Evolutionary conservation across 2,113 vertebrate genomes (phyloP), one percentile per base, ranked within the genome.

Genomic region (Engraulis encrasicolus): DNA sequence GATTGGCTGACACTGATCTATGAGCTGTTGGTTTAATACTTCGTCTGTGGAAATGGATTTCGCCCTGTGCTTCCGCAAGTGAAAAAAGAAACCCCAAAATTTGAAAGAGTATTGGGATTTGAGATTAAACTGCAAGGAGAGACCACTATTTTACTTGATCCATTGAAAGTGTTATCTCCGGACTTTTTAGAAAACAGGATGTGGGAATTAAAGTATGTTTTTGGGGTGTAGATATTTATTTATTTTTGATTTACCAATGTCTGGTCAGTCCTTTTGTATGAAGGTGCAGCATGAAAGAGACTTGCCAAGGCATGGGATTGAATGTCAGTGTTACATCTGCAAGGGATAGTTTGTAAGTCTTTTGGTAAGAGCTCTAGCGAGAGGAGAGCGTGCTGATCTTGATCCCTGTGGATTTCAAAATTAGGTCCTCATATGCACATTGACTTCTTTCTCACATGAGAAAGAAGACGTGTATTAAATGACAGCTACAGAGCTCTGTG

Each of bases 1-100:
- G 85, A 88, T 89, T 87, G 86, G 86, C 82, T 86, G 80, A 85
- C 83, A 85, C 31, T 85, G 84, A 88, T 90, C 78, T 85, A 84
- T 86, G 80, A 86, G 82, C 34, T 40, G 61, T 27, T 48, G 81
- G 77, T 86, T 85, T 85, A 85, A 37, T 54, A n/a, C 50, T 49
- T 79, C 3, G 61, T 81, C 82, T 89, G 66, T 85, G 83, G 50
- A 78, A 83, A 79, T 85, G 52, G 85, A 82, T 87, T 83, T 83
- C 34, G 27, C 34, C 23, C 61, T 27, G 45, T 34, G 40, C 83
- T 71, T 71, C 50, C 52, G 82, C 79, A 81, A 82, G 85, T 80
- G 78, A 83, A 71, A 83, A 80, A 80, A 78, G 19, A 84, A 61
- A 38, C 49, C 2, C 74, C 31, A 80, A 81, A 78, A 85, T 85